phyloP scores from a whole-genome alignment of 1,140 invertebrate species.

The Chionoecetes opilio region DNA sequence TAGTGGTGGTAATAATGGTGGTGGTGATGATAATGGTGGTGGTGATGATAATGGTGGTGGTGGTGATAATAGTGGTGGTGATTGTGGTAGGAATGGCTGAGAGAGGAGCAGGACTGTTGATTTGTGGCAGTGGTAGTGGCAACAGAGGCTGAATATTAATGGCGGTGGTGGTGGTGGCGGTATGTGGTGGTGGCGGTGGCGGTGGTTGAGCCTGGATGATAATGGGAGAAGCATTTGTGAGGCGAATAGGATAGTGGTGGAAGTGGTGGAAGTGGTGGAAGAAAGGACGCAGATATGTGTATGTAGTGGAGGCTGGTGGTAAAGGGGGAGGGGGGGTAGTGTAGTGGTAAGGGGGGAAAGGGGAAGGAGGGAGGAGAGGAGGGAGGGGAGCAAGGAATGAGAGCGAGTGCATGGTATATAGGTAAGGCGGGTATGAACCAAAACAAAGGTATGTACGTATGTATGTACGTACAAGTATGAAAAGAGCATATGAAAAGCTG shows the following conservation, averaged over 20 bases:
- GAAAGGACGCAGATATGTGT: too few species aligned
- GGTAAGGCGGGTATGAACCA: too few species aligned
- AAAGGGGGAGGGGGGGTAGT: background rate
- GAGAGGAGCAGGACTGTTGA: background rate
- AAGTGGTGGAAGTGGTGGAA: too few species aligned
- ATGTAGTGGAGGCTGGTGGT: too few species aligned
- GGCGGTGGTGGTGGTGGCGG: background rate
- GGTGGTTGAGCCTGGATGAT: background rate
- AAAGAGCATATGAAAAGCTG: background rate
- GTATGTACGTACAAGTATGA: background rate
- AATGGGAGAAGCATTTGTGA: slow-evolving; percentile 16
- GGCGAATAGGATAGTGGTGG: background rate
- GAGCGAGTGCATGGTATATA: background rate
- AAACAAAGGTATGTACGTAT: too few species aligned
- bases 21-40: background rate
- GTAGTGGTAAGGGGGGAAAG: background rate
- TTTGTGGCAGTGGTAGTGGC: slow-evolving; percentile 5
- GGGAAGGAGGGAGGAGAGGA: background rate
- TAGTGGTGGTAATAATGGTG: background rate
- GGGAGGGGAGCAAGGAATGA: background rate
- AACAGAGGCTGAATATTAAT: background rate
- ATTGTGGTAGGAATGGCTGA: background rate
- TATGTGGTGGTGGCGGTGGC: background rate
- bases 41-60: background rate
- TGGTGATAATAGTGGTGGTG: background rate